phyloP scores from a whole-genome alignment of 2,113 vertebrate genomes.

The Trematocara macrostoma region DNA sequence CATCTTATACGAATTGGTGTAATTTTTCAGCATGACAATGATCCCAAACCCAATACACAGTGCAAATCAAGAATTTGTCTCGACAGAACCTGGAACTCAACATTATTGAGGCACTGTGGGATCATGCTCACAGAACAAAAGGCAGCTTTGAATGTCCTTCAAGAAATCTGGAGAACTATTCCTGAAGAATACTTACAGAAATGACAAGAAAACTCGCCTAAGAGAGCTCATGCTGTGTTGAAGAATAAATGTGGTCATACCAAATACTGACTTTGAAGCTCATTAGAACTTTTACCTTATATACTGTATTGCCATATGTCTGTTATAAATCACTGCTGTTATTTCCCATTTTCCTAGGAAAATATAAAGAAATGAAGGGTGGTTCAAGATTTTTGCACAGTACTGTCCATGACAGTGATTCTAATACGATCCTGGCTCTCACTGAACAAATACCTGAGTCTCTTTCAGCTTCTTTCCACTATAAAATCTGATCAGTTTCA shows the following conservation, averaged over 20 bases:
- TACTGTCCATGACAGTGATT: background rate
- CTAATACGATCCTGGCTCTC: constrained; percentile 5
- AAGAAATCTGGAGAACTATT: background rate
- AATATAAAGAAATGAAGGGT: background rate
- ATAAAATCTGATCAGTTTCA: constrained; percentile 6
- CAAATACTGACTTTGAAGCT: background rate
- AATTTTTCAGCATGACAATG: background rate
- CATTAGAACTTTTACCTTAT: background rate
- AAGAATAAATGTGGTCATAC: background rate
- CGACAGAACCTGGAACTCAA: background rate
- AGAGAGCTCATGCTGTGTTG: background rate
- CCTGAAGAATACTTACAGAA: background rate
- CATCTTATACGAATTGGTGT: background rate
- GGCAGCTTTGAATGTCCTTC: background rate
- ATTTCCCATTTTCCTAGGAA: background rate
- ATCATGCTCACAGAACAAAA: background rate
- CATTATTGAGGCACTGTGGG: background rate
- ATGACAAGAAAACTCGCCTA: background rate
- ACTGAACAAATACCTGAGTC: background rate
- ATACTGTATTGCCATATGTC: background rate
- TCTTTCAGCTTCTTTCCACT: background rate
- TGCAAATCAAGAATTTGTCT: background rate
- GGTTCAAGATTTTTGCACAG: background rate
- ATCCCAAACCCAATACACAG: background rate
- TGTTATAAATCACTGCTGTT: background rate